Base-by-base conservation (phyloP, 2,888 invertebrate species). In the Cybosia mesomella region DNA sequence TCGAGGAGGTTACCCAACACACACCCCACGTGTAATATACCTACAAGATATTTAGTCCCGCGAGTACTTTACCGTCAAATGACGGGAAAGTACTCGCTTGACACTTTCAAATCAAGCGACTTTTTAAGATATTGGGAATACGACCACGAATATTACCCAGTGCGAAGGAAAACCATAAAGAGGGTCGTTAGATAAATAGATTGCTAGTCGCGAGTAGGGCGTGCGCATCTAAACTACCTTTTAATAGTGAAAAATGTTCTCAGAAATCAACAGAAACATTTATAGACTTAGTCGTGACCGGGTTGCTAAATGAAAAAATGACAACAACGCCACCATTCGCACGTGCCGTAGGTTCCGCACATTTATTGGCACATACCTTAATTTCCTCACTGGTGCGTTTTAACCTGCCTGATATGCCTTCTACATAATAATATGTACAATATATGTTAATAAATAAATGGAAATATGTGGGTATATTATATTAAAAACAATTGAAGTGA, bases 111-210 rank as follows among this genome's bases (percentile, higher is more conserved):
- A n/a, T 75, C 73, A 79, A 66, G 70, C 66, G 71, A 65, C 32
- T 62, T 69, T 79, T 76, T 74, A 72, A 80, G 71, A 69, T 74
- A 72, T 69, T 75, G 75, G 57, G 76, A 83, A 81, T 81, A 81
- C 71, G 72, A 70, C 74, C 74, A 78, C 81, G 74, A 85, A 83
- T 83, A 86, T 87, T 85, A 87, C 84, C 82, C 81, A 80, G 81
- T 77, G 82, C 81, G 85, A 82, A 80, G 76, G 81, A 85, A 89
- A 88, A 85, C 89, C 86, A 89, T 89, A 89, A 90, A 89, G 84
- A 84, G 84, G 86, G 89, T 86, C 89, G 89, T 90, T 90, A 89
- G 85, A 88, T 89, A 90, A 90, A 91, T 90, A 90, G 87, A 89
- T 91, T 83, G 88, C 87, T 84, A 83, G 84, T 80, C 83, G 85